These are phyloP conservation scores for Triops longicaudatus DNA, from an alignment of 1,140 invertebrate species.

Conservation along the genomic window DNA sequence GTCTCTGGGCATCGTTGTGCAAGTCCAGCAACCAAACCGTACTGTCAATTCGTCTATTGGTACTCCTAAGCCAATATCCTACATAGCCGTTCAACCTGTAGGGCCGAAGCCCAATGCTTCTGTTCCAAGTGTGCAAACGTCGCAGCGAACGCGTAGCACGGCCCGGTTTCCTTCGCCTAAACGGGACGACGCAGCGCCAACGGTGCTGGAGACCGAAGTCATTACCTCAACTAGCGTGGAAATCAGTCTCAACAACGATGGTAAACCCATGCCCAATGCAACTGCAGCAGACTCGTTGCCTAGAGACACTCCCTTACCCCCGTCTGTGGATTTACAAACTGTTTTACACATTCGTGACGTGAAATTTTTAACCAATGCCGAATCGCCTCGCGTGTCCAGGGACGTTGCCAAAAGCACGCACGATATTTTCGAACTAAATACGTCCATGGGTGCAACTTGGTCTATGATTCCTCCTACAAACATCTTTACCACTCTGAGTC, in stretches of 20 bases:
- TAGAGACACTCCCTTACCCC: not conserved
- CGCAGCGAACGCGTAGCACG: not conserved
- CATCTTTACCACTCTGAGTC: not conserved
- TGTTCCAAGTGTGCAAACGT: constrained; percentile 27
- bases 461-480: constrained; percentile 18
- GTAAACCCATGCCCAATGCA: not conserved
- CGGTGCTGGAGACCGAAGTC: constrained; percentile 32
- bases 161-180: constrained; percentile 26
- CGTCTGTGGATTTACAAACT: not conserved
- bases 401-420: not conserved
- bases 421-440: not conserved
- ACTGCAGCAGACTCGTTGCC: not conserved
- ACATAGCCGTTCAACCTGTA: constrained; percentile 19
- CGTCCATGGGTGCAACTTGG: not conserved
- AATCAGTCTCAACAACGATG: constrained; percentile 26
- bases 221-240: constrained; percentile 32
- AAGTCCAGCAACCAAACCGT: not conserved
- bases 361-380: not conserved
- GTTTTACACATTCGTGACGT: not conserved
- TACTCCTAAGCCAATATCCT: not conserved
- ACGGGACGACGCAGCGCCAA: constrained; percentile 28
- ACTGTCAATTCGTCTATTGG: not conserved
- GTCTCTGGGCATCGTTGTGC: not conserved
- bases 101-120: constrained; percentile 13
- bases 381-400: not conserved